These are phyloP conservation scores for Chromoteleia sp. DNA, from an alignment of 2,888 invertebrate genomes.

Conservation along the genomic window DNA sequence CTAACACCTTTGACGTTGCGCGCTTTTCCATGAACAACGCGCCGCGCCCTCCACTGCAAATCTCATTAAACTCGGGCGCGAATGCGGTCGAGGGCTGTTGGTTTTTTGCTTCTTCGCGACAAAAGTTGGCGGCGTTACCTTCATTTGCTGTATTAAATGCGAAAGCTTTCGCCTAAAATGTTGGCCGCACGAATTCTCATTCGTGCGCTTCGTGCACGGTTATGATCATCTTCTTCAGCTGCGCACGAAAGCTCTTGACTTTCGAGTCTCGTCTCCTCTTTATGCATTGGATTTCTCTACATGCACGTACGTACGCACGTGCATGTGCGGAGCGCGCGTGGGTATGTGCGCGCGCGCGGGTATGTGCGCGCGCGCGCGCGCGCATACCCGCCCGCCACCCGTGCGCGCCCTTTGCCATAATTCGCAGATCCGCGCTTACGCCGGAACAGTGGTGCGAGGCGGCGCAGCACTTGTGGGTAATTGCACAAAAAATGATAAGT, in stretches of 20 bases:
- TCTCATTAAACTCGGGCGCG: background rate
- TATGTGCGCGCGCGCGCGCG: background rate
- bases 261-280: constrained; percentile 50
- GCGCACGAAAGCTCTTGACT: constrained; percentile 69
- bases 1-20: constrained; percentile 23
- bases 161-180: constrained; percentile 46
- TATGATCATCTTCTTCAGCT: constrained; percentile 72
- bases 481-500: constrained; percentile 60
- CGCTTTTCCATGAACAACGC: too few relatives aligned
- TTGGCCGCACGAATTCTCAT: too few relatives aligned
- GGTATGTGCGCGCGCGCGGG: too few relatives aligned
- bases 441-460: too few relatives aligned
- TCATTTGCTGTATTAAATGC: constrained; percentile 17
- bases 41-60: background rate
- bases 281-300: constrained; percentile 15
- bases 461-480: constrained; percentile 44
- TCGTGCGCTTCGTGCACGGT: too few relatives aligned
- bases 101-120: background rate
- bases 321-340: too few relatives aligned
- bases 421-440: too few relatives aligned
- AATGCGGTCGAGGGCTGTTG: constrained; percentile 3
- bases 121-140: too few relatives aligned
- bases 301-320: too few relatives aligned
- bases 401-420: constrained; percentile 49
- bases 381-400: constrained; percentile 36